Conservation (phyloP, 2,888 invertebrate species). For the Carabus problematicus region DNA sequence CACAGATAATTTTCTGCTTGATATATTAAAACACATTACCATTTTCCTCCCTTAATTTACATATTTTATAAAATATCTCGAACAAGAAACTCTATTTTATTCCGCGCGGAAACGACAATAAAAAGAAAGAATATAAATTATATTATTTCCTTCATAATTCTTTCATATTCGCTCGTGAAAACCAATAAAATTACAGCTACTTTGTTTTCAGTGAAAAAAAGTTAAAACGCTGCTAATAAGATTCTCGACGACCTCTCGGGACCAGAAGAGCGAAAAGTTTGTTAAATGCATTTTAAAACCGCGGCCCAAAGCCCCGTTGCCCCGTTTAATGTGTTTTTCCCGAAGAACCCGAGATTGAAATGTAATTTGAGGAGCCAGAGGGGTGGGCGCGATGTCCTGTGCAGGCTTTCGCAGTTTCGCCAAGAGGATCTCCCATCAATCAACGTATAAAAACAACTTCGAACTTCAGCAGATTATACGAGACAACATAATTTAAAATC, state of each 20-base stretch:
- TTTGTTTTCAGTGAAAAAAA: slow-evolving; percentile 31
- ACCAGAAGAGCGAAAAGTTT: slow-evolving; percentile 11
- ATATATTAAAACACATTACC: no score
- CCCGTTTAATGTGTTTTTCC: slow-evolving; percentile 4
- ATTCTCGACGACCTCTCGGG: slow-evolving; percentile 15
- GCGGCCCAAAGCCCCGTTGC: not conserved
- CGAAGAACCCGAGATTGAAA: not conserved
- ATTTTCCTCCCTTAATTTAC: no score
- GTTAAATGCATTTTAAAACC: slow-evolving; percentile 17
- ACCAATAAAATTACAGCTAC: slow-evolving; percentile 37
- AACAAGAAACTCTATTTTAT: no score
- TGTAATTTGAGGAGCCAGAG: slow-evolving; percentile 4
- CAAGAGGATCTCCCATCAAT: not conserved
- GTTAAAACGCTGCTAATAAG: slow-evolving; percentile 33
- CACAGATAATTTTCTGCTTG: no score
- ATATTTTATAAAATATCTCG: no score
- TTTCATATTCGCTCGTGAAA: not conserved
- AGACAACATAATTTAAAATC: slow-evolving; percentile 11
- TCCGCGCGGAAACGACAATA: no score
- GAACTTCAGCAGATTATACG: not conserved
- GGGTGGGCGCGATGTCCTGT: not conserved
- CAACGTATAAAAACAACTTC: slow-evolving; percentile 3
- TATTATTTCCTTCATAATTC: no score
- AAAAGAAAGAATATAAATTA: no score
- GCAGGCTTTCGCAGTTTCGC: not conserved